Evolutionary conservation across 2,113 vertebrate genomes (phyloP).

Genomic region (Atlantisia rogersi): DNA sequence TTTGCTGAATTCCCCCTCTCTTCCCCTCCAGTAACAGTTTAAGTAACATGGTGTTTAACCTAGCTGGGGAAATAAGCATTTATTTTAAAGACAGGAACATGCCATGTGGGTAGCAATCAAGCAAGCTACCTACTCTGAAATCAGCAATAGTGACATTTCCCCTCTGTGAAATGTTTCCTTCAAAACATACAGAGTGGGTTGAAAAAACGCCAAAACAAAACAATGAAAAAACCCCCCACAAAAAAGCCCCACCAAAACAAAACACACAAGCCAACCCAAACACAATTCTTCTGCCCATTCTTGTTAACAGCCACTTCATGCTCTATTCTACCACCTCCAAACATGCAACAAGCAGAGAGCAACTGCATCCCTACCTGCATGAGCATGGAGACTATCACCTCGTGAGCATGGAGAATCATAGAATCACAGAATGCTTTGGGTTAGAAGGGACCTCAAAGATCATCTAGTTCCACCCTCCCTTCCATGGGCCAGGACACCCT

Average conservation of each 20-base stretch:
- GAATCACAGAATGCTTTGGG: too few species aligned
- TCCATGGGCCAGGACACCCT: too few species aligned
- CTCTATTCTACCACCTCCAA: neutral
- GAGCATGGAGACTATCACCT: neutral
- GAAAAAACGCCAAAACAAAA: neutral
- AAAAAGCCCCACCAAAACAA: too few species aligned
- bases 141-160: neutral
- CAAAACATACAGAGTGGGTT: neutral
- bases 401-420: too few species aligned
- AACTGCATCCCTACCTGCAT: neutral
- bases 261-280: neutral
- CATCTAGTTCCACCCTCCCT: too few species aligned
- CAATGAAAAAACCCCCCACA: too few species aligned
- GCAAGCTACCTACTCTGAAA: neutral
- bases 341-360: fast-evolving
- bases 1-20: neutral
- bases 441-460: too few species aligned
- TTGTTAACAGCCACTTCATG: neutral
- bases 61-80: neutral
- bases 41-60: neutral
- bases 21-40: neutral
- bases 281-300: neutral
- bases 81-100: neutral
- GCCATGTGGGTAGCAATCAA: neutral
- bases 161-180: neutral